Evolutionary conservation across 1,140 invertebrate genomes (phyloP).

Genomic region (Drosophila jambulina): DNA sequence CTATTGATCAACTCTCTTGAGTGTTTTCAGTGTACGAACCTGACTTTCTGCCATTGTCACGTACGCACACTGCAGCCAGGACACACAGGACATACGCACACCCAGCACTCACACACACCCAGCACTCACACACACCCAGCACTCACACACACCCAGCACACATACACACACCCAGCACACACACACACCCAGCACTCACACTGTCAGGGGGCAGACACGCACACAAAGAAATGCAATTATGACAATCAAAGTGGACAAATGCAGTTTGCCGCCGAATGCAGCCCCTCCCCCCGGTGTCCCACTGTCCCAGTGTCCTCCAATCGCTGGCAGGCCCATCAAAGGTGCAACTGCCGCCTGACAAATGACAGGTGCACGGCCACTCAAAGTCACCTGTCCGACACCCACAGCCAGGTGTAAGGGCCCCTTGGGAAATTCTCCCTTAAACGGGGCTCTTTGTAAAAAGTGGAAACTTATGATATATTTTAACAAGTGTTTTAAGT

Average conservation of each 20-base stretch:
- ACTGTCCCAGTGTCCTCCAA: conserved; percentile 20
- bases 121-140: background rate
- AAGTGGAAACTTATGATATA: background rate
- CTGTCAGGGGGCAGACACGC: conserved; percentile 5
- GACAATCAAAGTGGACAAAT: conserved; percentile 80
- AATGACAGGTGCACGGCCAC: conserved; percentile 67
- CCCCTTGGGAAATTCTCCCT: conserved; percentile 33
- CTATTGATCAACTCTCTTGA: background rate
- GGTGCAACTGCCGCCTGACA: conserved; percentile 56
- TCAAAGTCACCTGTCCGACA: conserved; percentile 23
- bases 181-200: background rate
- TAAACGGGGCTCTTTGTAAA: background rate
- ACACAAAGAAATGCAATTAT: conserved; percentile 77
- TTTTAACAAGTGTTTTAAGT: too few species aligned
- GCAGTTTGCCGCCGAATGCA: conserved; percentile 52
- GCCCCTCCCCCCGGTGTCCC: conserved; percentile 3
- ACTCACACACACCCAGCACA: background rate
- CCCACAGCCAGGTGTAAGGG: background rate
- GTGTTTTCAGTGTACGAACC: background rate
- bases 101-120: background rate
- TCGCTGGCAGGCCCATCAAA: conserved; percentile 31
- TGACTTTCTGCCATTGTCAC: conserved; percentile 55
- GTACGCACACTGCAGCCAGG: conserved; percentile 28
- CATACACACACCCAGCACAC: background rate
- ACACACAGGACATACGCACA: conserved; percentile 27